Percentiles rank a stretch among this genome's conserved stretches.
Conservation (phyloP, 2,113 vertebrate species). For the Sinocyclocheilus anshuiensis region DNA sequence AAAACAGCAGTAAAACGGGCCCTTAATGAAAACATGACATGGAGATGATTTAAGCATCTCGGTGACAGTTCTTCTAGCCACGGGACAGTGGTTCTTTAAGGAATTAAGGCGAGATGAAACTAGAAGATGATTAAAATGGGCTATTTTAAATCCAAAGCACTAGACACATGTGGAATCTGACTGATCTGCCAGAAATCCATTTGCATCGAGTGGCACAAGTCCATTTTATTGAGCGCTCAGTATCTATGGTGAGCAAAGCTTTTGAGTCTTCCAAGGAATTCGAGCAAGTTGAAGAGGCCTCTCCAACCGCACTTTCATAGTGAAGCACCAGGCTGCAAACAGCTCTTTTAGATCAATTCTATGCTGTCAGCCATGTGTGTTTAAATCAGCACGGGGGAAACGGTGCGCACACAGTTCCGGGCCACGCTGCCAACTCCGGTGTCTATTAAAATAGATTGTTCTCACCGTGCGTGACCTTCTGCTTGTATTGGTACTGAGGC, state of each 20-base stretch:
- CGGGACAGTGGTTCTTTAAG: background rate
- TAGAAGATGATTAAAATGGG: slow-evolving; percentile 31
- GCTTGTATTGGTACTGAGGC: slow-evolving; percentile 59
- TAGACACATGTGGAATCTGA: slow-evolving; percentile 15
- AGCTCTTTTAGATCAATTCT: slow-evolving; percentile 39
- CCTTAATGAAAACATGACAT: slow-evolving; percentile 34
- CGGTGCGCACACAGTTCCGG: slow-evolving; percentile 28
- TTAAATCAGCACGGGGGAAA: slow-evolving; percentile 42
- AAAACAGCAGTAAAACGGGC: slow-evolving; percentile 27
- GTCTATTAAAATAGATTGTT: slow-evolving; percentile 57
- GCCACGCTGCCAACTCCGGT: slow-evolving; percentile 13
- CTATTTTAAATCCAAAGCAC: slow-evolving; percentile 24
- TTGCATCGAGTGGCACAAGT: background rate
- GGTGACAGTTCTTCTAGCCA: slow-evolving; percentile 4
- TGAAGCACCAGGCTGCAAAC: slow-evolving; percentile 13
- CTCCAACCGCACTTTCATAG: background rate
- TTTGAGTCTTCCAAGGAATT: slow-evolving; percentile 17
- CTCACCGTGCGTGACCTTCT: slow-evolving; percentile 54
- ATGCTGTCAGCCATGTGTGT: slow-evolving; percentile 21
- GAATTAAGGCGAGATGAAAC: slow-evolving; percentile 32
- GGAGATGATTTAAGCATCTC: slow-evolving; percentile 36
- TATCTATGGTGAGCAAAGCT: background rate
- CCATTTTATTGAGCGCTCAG: background rate
- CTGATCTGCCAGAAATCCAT: slow-evolving; percentile 2
- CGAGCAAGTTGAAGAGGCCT: background rate